Evolutionary conservation across 2,113 vertebrate genomes (phyloP), one percentile per base, ranked within the genome.

Genomic region (Hippolais icterina): DNA sequence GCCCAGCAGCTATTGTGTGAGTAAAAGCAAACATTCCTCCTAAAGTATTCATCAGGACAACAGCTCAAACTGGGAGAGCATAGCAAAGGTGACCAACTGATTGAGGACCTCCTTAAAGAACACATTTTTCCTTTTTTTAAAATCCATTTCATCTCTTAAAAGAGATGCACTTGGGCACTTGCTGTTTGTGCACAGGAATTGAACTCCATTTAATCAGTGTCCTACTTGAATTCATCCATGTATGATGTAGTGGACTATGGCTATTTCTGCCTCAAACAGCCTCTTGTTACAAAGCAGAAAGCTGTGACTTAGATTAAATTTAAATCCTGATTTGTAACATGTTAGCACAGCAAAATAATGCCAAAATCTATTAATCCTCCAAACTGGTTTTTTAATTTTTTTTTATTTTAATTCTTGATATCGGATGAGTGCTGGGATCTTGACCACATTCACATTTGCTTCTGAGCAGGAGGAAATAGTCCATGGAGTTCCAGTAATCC

Each of bases 271-370:
- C n/a, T 92, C 82, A 79, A 94, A 77, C 64, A 89, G 60, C 82
- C 46, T 81, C 56, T 88, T 90, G 41, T 77, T 89, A 64, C 76
- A 96, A 96, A 97, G 90, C 84, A 60, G 83, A 93, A 84, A 95
- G 52, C 88, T 92, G 96, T 96, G 94, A 96, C 93, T 96, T 90
- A 83, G 96, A 97, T 97, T 97, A 97, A 95, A 89, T 92, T 93
- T 96, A 93, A 97, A 96, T 96, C 96, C 93, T 90, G 83, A 89
- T 94, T 96, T 96, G 93, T 19, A 8, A 81, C 79, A 90, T 83
- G 76, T 92, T 96, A 96, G 71, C 69, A 57, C 72, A 68, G 68
- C 72, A 87, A 95, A 93, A 90, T 93, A 94, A 84, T 94, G 90
- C 88, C 76, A 89, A 63, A 94, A 90, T 92, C 88, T 94, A 47